Base-by-base conservation (phyloP, 2,888 invertebrate genomes). In the Ormyrus thymus region DNA sequence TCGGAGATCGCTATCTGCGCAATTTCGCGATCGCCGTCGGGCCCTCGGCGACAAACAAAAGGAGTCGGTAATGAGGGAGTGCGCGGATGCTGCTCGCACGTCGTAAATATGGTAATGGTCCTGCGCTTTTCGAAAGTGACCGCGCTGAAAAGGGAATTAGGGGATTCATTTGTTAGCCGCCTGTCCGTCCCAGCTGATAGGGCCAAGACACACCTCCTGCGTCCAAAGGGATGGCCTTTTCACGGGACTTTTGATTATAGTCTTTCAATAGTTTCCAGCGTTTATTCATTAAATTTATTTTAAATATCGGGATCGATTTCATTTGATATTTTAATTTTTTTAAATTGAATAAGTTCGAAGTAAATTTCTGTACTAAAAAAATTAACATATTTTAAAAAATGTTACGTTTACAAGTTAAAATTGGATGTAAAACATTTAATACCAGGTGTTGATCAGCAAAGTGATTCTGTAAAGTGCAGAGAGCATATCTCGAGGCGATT, bases 121-220 rank as follows among this genome's bases (percentile, higher is more conserved):
- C 45, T n/a, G 13, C 55, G 68, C 46, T 43, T 69, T 61, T 85
- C 84, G 80, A 76, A 84, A 85, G 85, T 82, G 76, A 86, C 29
- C 86, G 85, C 56, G 61, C 7, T 59, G 59, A 75, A 75, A 87
- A 87, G 86, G 86, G 88, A 88, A 89, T 88, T 87, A 88, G 88
- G 86, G 86, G 86, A 88, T 87, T 88, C 89, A 86, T 89, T 89
- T 89, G 87, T 89, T 88, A 89, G 86, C 84, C 86, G 85, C 86
- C 87, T 88, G 88, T 89, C 89, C 85, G 86, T 87, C 86, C 87
- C 89, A 89, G 89, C 87, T 88, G 87, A 88, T 87, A 29, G 56
- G 7, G 43, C 61, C 64, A 82, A 83, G 83, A 84, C 83, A 84
- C 83, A 82, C 83, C 83, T 72, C 48, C 50, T 29, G 7, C 5